Evolutionary conservation across 2,888 invertebrate genomes (phyloP), one percentile per base, ranked within the genome.

Genomic region (Meta bourneti): DNA sequence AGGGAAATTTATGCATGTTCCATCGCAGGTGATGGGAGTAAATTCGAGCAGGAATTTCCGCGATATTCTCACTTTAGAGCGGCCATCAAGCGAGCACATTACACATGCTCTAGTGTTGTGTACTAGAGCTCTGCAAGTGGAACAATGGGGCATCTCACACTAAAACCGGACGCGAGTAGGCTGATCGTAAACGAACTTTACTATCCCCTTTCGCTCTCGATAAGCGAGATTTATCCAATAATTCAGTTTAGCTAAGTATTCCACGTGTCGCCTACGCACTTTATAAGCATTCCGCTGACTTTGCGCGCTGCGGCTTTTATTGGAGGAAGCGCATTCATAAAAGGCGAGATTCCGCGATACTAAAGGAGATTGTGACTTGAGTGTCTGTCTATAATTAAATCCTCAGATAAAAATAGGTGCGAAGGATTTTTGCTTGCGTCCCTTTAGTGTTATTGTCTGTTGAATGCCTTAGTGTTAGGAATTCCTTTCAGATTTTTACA

Each of bases 211-310:
- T 75, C 19, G 49, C 84, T 61, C 84, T 80, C 90, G 71, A 79
- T 77, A 69, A 82, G 83, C 89, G 69, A 19, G 83, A 82, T 85
- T 85, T 90, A 72, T 83, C 90, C 49, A 85, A 90, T 90, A 90
- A 90, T 90, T 90, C 79, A 90, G 90, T 85, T 85, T 74, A 52
- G 88, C 61, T 80, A 88, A 90, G 84, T 85, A 90, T 84, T 80
- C 80, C 49, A 71, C 71, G 83, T 72, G 69, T 74, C 79, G 69
- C 51, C 83, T 48, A 84, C 77, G 52, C 83, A 78, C 83, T 82
- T 85, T 85, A 85, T 80, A 90, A 85, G 84, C 89, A 84, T 84
- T 84, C 70, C 89, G 83, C 84, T 78, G 72, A 78, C 71, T 34
- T 48, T 72, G 83, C 54, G 79, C 77, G 74, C 84, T 79, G 79